Evolutionary conservation across 1,140 invertebrate species (phyloP), one percentile per base, ranked within the genome.

Genomic region (Saccostrea cuccullata): DNA sequence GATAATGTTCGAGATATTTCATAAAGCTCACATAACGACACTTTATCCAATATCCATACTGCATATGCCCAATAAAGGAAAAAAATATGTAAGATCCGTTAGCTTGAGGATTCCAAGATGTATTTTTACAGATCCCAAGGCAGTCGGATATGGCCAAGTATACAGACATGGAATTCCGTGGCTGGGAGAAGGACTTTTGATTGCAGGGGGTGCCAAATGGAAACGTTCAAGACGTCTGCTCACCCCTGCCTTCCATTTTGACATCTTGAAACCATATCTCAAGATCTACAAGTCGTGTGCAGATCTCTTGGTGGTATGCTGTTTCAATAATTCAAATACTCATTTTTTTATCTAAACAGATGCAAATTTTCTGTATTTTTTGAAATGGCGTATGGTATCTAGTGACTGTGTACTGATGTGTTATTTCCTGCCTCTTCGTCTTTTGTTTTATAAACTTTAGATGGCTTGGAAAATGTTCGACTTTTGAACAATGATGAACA

Each of bases 211-310:
- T 67, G 93, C 94, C n/a, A 97, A 97, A 93, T 98, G 98, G 98
- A 96, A 96, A 70, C 91, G 95, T 0, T 95, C 97, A 20, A 95
- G 98, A 88, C 98, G 98, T 95, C 96, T 98, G 91, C 97, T 98
- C 11, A 98, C 98, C 2, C 98, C 98, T 20, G 97, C 97, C 0
- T 98, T 98, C 94, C 98, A 98, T 94, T 98, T 98, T 91, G 96
- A 97, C 86, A 98, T 98, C 77, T 95, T 98, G 73, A 97, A 98
- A 89, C 96, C 97, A 88, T 98, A 98, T 92, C 92, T 98, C 12
- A 96, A 96, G 36, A 96, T 98, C 4, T 97, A 98, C 93, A 97
- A 97, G 86, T 30, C 60, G 17, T 86, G 83, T 26, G 86, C 87
- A 20, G 90, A 92, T 55, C 83, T 87, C 12, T n/a, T 90, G 12